Conservation (phyloP, 2,797 vertebrate species). For the Lepus townsendii region DNA sequence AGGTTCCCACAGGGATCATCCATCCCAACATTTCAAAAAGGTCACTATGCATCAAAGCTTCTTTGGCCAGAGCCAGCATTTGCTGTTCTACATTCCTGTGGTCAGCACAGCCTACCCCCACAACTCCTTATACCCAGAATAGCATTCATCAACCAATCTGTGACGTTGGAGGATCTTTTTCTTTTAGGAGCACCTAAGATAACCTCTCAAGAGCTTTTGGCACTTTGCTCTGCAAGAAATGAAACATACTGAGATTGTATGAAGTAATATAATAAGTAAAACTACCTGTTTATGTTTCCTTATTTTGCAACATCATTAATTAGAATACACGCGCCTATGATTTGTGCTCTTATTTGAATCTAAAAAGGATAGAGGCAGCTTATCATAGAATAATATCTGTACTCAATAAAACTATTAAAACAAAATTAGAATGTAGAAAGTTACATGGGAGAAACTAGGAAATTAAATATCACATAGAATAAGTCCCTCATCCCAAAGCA, state of each 20-base stretch:
- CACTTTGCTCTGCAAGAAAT: conserved; percentile 37
- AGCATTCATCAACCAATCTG: conserved; percentile 28
- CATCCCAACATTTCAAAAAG: conserved; percentile 61
- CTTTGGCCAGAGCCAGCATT: conserved; percentile 66
- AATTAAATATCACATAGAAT: background rate
- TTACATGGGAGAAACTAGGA: conserved; percentile 9
- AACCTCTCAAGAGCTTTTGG: conserved; percentile 31
- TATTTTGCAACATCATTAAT: conserved; percentile 48
- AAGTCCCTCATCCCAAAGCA: conserved; percentile 10
- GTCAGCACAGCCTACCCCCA: conserved; percentile 54
- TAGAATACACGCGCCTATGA: conserved; percentile 40
- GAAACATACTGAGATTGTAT: background rate
- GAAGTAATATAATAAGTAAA: background rate
- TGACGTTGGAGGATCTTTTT: conserved; percentile 30
- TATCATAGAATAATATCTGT: conserved; percentile 17
- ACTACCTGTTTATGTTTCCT: background rate
- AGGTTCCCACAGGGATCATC: conserved; percentile 51
- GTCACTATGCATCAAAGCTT: conserved; percentile 69
- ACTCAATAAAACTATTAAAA: background rate
- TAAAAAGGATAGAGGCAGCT: background rate
- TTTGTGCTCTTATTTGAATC: conserved; percentile 20
- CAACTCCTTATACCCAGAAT: conserved; percentile 60
- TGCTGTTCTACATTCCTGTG: conserved; percentile 78
- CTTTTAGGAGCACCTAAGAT: conserved; percentile 34
- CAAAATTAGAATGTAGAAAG: conserved; percentile 45